Conservation (phyloP, 2,888 invertebrate species). For the Mimachlamys varia region DNA sequence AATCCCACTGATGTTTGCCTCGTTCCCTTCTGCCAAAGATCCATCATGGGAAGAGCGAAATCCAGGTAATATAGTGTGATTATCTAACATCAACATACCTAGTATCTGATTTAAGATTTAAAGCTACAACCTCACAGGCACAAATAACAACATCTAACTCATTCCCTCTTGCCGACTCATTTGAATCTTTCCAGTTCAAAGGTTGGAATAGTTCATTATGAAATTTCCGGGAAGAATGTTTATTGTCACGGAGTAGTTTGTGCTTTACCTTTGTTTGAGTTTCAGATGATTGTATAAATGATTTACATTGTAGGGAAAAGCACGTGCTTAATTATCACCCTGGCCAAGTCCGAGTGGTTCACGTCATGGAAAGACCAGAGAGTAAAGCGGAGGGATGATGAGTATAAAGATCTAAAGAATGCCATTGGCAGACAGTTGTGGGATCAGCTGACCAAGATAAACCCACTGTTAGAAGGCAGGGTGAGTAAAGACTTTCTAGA, state of each 20-base stretch:
- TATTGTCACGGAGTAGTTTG: no score
- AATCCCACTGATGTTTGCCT: constrained; percentile 78
- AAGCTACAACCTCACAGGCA: no score
- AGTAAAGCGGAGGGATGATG: constrained; percentile 78
- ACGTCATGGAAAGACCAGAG: constrained; percentile 73
- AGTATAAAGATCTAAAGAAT: constrained; percentile 77
- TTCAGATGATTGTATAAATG: no score
- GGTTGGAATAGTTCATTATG: no score
- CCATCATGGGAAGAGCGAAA: constrained; percentile 76
- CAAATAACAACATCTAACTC: no score
- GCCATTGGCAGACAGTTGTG: constrained; percentile 73
- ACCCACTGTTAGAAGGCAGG: constrained; percentile 76
- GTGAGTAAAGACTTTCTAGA: constrained; percentile 47
- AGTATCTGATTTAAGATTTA: no score
- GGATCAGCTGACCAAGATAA: constrained; percentile 71
- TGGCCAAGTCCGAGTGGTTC: constrained; percentile 78
- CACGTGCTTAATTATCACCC: constrained; percentile 75
- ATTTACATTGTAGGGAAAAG: constrained; percentile 67
- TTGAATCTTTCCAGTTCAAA: no score
- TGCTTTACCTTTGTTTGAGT: no score
- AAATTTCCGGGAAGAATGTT: no score
- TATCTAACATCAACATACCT: not conserved
- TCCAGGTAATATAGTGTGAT: constrained; percentile 77
- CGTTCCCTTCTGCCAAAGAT: constrained; percentile 81
- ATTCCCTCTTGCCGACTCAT: no score